phyloP scores from a whole-genome alignment of 2,113 vertebrate species.

The Amphiprion ocellaris region DNA sequence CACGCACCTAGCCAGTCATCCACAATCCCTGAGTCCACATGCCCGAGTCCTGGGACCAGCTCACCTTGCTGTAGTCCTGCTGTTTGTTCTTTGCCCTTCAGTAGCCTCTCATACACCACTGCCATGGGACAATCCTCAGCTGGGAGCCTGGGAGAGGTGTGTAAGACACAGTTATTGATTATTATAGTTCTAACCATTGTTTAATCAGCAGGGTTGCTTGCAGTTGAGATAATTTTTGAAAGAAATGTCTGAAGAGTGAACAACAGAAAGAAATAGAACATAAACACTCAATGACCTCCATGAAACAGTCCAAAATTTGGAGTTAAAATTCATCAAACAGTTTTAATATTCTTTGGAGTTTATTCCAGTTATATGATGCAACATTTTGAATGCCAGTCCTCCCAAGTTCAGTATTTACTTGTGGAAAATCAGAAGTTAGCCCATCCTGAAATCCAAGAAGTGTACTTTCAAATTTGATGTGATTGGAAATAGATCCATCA shows the following conservation, averaged over 20 bases:
- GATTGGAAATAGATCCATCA: too few species aligned
- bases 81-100: constrained; percentile 17
- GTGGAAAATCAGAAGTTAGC: neutral
- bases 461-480: neutral
- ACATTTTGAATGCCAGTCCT: too few species aligned
- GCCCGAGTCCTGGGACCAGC: neutral
- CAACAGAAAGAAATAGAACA: neutral
- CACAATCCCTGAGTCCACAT: neutral
- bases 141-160: constrained; percentile 49
- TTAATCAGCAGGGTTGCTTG: neutral
- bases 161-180: constrained; percentile 1
- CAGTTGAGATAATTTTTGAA: neutral
- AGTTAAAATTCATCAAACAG: neutral
- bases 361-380: too few species aligned
- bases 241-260: too few species aligned
- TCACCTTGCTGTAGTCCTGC: neutral
- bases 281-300: too few species aligned
- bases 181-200: neutral
- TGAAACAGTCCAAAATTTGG: too few species aligned
- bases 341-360: too few species aligned
- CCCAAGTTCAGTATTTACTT: too few species aligned
- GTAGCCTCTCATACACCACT: neutral
- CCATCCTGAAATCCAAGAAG: neutral
- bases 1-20: constrained; percentile 39
- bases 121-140: constrained; percentile 7